phyloP scores from a whole-genome alignment of 2,888 invertebrate species.

The Polydrusus tereticollis region DNA sequence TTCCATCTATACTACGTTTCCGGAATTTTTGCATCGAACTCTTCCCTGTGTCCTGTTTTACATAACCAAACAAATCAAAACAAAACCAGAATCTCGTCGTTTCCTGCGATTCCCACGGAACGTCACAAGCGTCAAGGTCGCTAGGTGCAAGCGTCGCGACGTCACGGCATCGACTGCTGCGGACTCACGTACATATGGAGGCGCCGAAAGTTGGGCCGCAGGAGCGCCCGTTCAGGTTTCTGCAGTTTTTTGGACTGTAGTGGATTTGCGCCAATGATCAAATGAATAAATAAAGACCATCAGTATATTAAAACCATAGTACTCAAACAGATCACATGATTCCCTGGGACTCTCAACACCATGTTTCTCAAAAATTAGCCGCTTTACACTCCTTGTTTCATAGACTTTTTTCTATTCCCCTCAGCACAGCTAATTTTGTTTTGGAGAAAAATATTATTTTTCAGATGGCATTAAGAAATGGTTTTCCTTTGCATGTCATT shows the following conservation, averaged over 20 bases:
- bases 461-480: too few species aligned
- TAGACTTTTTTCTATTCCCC: too few species aligned
- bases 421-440: too few species aligned
- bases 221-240: constrained; percentile 25
- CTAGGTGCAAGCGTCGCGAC: constrained; percentile 56
- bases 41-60: background rate
- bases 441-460: too few species aligned
- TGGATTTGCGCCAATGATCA: constrained; percentile 17
- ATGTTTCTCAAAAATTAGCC: too few species aligned
- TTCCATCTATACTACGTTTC: background rate
- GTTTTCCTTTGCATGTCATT: too few species aligned
- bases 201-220: constrained; percentile 41
- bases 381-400: too few species aligned
- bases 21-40: background rate
- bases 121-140: background rate
- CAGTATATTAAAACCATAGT: too few species aligned
- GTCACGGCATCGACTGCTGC: constrained; percentile 55
- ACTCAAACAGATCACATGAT: too few species aligned
- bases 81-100: background rate
- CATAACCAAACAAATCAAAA: background rate
- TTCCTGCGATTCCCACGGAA: constrained; percentile 1
- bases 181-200: constrained; percentile 27
- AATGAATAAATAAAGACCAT: background rate
- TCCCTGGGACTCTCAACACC: too few species aligned
- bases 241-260: constrained; percentile 10